These are phyloP conservation scores for Syngnathus acus DNA, from an alignment of 2,797 vertebrate genomes.

Conservation along the genomic window DNA sequence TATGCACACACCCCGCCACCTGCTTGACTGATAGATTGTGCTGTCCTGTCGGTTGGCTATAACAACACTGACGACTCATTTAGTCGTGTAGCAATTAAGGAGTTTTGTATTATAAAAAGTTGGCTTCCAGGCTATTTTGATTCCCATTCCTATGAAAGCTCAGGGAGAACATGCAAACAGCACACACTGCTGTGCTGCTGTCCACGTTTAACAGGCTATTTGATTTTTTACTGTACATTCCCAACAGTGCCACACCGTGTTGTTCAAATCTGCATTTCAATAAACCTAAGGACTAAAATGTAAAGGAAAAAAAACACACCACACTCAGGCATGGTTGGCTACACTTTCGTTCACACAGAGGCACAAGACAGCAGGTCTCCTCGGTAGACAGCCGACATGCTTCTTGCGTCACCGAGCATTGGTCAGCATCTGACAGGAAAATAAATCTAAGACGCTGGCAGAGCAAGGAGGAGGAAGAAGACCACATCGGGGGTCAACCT, in stretches of 20 bases:
- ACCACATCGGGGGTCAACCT: conserved; percentile 38
- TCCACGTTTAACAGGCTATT: background rate
- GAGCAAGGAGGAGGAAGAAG: conserved; percentile 11
- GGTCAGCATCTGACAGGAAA: conserved; percentile 58
- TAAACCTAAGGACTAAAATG: background rate
- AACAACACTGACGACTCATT: background rate
- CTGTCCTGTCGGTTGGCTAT: background rate
- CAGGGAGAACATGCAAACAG: background rate
- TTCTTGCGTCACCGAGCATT: conserved; percentile 39
- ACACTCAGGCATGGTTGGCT: conserved; percentile 4
- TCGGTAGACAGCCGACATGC: conserved; percentile 45
- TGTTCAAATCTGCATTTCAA: background rate
- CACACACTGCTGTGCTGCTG: background rate
- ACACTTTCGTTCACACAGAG: conserved; percentile 23
- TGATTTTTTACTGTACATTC: background rate
- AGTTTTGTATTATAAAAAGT: background rate
- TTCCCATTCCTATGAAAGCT: background rate
- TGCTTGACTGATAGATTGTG: background rate
- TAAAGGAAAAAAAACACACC: conserved; percentile 1
- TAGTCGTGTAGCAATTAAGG: background rate
- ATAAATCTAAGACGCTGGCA: conserved; percentile 52
- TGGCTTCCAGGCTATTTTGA: background rate
- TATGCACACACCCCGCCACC: background rate
- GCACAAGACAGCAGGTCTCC: conserved; percentile 32
- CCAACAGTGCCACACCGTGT: background rate